Evolutionary conservation across 1,140 invertebrate genomes (phyloP).

Genomic region (Telenomus remus): DNA sequence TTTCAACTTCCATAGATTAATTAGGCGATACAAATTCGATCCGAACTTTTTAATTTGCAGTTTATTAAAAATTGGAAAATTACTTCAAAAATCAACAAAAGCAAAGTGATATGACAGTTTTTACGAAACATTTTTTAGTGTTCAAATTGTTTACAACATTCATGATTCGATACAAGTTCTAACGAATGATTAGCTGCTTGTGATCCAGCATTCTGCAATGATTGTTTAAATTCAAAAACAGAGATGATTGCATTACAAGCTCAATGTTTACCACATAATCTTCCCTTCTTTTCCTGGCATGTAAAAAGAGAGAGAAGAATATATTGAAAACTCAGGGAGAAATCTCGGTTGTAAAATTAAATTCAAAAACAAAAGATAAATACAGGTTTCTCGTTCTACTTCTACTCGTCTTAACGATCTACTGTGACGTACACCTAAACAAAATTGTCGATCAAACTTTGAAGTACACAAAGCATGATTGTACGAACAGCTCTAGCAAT

Average conservation of each 20-base stretch:
- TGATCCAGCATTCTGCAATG: constrained; percentile 26
- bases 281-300: constrained; percentile 49
- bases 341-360: no score
- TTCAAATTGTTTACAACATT: no score
- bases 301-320: constrained; percentile 44
- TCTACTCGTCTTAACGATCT: constrained; percentile 33
- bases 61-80: no score
- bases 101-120: no score
- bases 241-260: constrained; percentile 32
- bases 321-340: constrained; percentile 50
- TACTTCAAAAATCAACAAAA: no score
- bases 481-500: constrained; percentile 33
- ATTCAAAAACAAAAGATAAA: no score
- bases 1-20: no score
- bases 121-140: no score
- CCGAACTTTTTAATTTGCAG: no score
- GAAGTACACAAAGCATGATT: constrained; percentile 37
- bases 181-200: no score
- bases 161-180: no score
- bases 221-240: constrained; percentile 14
- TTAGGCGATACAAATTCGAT: no score
- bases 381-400: constrained; percentile 7
- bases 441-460: neutral
- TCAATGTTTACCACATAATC: constrained; percentile 53
- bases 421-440: constrained; percentile 26